A percentile compares a stretch with the other conserved stretches of the same genome.
These are phyloP conservation scores for Gadus chalcogrammus DNA, from an alignment of 2,113 vertebrate genomes.

Conservation along the genomic window DNA sequence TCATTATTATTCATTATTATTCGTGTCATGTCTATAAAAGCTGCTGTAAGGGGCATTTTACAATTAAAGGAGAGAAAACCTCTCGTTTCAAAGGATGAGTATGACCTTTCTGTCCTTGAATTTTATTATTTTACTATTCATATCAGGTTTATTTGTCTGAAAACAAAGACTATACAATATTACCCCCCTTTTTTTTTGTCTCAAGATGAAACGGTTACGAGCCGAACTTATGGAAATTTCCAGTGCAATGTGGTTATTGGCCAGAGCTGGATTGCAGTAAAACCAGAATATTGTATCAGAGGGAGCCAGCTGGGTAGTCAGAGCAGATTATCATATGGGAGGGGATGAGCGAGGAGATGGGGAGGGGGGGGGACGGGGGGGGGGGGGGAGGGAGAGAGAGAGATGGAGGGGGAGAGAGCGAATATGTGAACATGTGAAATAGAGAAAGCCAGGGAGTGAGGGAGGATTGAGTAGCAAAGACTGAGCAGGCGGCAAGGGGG, in stretches of 20 bases:
- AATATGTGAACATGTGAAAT: conserved; percentile 27
- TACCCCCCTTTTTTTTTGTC: conserved; percentile 45
- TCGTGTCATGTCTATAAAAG: no score
- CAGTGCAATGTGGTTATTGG: conserved; percentile 67
- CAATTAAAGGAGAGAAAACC: no score
- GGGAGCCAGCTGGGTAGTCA: conserved; percentile 77
- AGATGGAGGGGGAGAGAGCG: conserved; percentile 18
- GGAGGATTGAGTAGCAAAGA: conserved; percentile 31
- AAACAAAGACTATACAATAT: conserved; percentile 24
- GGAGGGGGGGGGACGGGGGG: not conserved
- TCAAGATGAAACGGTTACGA: conserved; percentile 54
- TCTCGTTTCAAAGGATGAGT: no score
- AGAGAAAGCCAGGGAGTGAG: conserved; percentile 37
- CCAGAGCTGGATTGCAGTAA: conserved; percentile 74
- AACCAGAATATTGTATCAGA: conserved; percentile 78
- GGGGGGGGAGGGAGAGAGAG: not conserved
- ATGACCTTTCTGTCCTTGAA: no score
- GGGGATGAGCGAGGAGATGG: conserved; percentile 59
- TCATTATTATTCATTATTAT: no score
- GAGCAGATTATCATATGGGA: conserved; percentile 77
- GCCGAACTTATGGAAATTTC: conserved; percentile 69
- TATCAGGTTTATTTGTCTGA: conserved; percentile 22
- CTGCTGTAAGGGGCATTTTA: no score
- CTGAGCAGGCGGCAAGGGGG: conserved; percentile 4
- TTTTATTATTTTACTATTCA: no score